These are phyloP conservation scores for Dryadula phaetusa DNA, from an alignment of 2,888 invertebrate genomes.

Conservation along the genomic window DNA sequence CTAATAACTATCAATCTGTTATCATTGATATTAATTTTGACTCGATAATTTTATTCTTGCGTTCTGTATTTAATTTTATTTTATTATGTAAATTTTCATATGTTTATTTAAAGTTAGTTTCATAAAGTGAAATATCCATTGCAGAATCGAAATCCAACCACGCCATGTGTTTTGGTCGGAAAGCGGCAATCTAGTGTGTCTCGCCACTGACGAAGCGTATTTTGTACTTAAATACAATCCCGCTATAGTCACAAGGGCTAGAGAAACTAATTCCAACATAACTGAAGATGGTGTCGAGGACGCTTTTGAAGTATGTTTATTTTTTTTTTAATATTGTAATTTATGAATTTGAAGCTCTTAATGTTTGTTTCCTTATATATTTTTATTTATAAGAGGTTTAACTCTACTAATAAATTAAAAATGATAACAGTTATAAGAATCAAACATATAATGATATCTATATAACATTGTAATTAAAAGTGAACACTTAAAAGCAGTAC, in stretches of 20 bases:
- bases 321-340: no score
- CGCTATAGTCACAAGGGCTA: slow-evolving; percentile 90
- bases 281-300: slow-evolving; percentile 97
- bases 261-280: slow-evolving; percentile 89
- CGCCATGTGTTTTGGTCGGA: slow-evolving; percentile 98
- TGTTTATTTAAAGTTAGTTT: no score
- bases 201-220: slow-evolving; percentile 98
- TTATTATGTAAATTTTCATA: no score
- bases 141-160: slow-evolving; percentile 97
- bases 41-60: no score
- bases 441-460: background rate
- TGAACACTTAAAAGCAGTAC: background rate
- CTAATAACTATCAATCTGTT: no score
- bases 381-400: no score
- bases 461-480: background rate
- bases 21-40: no score
- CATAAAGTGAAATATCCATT: background rate
- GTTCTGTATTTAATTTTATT: no score
- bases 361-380: no score
- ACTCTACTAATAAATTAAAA: no score
- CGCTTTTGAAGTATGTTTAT: slow-evolving; percentile 92
- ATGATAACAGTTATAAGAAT: background rate
- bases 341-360: no score
- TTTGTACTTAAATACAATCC: slow-evolving; percentile 96
- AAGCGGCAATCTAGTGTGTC: slow-evolving; percentile 95